These are phyloP conservation scores for Calycopis cecrops DNA, from an alignment of 1,140 invertebrate genomes.

Conservation along the genomic window DNA sequence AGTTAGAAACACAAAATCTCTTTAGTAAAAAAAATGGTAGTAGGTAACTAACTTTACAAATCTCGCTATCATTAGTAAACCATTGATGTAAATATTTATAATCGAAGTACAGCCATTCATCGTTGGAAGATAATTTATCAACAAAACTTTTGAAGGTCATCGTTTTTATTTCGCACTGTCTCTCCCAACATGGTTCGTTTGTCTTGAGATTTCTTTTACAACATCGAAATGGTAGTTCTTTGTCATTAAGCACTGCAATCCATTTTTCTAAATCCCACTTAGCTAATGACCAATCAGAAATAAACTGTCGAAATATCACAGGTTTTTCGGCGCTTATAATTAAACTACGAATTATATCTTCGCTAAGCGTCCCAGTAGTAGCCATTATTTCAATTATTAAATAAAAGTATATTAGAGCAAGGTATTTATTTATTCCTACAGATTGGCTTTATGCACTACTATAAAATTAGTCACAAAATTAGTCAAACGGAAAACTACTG, in stretches of 20 bases:
- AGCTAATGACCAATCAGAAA: conserved; percentile 54
- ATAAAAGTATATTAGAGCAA: no score
- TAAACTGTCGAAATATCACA: conserved; percentile 45
- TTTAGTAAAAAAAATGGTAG: background rate
- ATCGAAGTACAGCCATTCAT: conserved; percentile 87
- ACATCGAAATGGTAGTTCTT: conserved; percentile 64
- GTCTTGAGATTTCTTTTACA: conserved; percentile 50
- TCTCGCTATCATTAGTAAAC: conserved; percentile 77
- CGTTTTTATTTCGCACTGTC: conserved; percentile 73
- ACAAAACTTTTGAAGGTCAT: conserved; percentile 81
- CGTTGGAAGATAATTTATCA: conserved; percentile 43
- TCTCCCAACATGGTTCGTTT: conserved; percentile 86
- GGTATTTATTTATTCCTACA: no score
- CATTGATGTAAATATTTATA: conserved; percentile 88
- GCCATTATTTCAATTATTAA: background rate
- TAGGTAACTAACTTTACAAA: conserved; percentile 75
- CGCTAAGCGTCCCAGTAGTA: conserved; percentile 26
- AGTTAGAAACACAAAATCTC: background rate
- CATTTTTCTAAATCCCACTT: conserved; percentile 70
- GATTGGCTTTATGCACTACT: no score
- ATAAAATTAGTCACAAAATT: no score
- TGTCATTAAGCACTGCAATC: conserved; percentile 63
- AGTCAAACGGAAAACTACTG: no score
- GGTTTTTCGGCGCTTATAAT: conserved; percentile 40
- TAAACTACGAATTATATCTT: conserved; percentile 44